Evolutionary conservation across 2,113 vertebrate species (phyloP).

Genomic region (Brienomyrus longianalis): DNA sequence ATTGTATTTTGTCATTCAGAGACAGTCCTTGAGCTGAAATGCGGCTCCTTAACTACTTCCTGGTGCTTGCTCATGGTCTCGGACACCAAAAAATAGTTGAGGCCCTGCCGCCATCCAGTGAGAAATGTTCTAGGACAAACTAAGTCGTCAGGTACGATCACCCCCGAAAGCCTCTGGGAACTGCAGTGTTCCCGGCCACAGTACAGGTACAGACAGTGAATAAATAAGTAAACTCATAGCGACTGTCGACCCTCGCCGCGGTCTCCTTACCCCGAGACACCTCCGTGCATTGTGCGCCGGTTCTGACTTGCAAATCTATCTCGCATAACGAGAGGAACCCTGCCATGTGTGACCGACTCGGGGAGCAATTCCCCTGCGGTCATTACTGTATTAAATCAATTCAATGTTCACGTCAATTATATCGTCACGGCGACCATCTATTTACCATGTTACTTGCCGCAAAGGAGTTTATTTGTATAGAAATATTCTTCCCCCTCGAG

Average conservation of each 20-base stretch:
- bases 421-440: conserved; percentile 14
- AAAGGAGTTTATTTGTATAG: conserved; percentile 8
- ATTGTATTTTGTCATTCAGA: not conserved
- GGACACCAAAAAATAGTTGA: not conserved
- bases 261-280: conserved; percentile 1
- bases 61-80: not conserved
- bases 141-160: not conserved
- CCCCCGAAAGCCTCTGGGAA: not conserved
- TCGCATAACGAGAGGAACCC: conserved; percentile 17
- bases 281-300: not conserved
- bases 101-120: not conserved
- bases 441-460: conserved; percentile 4
- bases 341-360: conserved; percentile 1
- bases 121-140: not conserved
- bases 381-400: conserved; percentile 11
- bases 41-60: not conserved
- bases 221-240: not conserved
- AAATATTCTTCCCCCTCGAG: conserved; percentile 10
- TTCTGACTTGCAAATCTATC: conserved; percentile 21
- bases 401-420: conserved; percentile 19
- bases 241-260: not conserved
- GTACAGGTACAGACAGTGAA: not conserved
- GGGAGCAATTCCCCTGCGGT: not conserved
- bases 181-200: not conserved
- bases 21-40: not conserved